Evolutionary conservation across 1,140 invertebrate species (phyloP), one percentile per base, ranked within the genome.

Genomic region (Neocloeon triangulifer): DNA sequence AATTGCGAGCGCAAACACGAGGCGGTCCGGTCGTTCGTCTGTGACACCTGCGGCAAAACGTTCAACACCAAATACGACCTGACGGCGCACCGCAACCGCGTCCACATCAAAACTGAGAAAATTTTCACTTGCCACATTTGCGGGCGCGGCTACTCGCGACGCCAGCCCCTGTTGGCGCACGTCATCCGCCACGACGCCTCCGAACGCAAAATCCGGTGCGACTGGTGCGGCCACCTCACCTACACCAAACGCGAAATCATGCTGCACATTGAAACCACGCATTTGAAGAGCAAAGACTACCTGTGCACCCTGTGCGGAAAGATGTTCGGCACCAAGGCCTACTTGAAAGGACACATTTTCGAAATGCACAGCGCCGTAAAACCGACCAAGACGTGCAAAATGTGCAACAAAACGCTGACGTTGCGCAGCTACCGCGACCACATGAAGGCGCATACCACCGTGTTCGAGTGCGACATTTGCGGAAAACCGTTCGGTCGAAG

Each of bases 31-130:
- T 39, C 40, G n/a, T 60, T 58, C 37, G 48, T 45, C 4, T 58
- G 55, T 39, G 53, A 58, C 19, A 48, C 51, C 23, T 69, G 66
- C 42, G 61, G 59, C 5, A 69, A 69, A 46, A 41, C 58, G 23
- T 68, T 69, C 41, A 59, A 15, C n/a, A 47, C 58, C 2, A 49
- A 39, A 2, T 47, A 43, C 15, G 59, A 61, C 8, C 37, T 64
- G 4, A 41, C 49, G 0, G 52, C 59, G 37, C 51, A 50, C 36
- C 30, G 40, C 4, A 39, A 48, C n/a, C n/a, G n/a, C n/a, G n/a
- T n/a, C n/a, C n/a, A n/a, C n/a, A n/a, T n/a, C n/a, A n/a, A n/a
- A n/a, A n/a, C n/a, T n/a, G n/a, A n/a, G n/a, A 48, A 53, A 29
- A 43, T 48, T 1, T 54, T 56, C 35, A 26, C 14, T 18, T 33